These are phyloP conservation scores for Drosophila neocordata DNA, from an alignment of 1,140 invertebrate species.

Conservation along the genomic window DNA sequence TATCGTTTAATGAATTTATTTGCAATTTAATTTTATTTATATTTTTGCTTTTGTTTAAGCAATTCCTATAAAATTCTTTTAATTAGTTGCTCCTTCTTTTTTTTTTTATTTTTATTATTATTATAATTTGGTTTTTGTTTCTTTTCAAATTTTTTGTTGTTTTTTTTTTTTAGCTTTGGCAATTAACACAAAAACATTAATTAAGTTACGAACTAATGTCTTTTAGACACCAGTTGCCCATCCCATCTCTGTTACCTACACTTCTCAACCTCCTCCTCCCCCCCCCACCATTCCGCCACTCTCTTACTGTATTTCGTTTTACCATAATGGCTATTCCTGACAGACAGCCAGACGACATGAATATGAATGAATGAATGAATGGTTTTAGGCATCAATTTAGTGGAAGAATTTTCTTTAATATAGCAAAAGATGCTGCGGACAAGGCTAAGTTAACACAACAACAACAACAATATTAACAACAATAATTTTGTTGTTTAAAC, in stretches of 20 bases:
- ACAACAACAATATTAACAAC: constrained; percentile 9
- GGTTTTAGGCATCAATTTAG: constrained; percentile 25
- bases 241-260: no score
- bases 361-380: constrained; percentile 27
- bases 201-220: constrained; percentile 78
- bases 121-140: neutral
- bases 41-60: no score
- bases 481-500: constrained; percentile 52
- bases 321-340: constrained; percentile 53
- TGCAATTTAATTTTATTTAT: no score
- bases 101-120: no score
- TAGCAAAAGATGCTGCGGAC: constrained; percentile 20
- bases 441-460: constrained; percentile 23
- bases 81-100: no score
- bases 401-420: constrained; percentile 42
- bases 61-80: no score
- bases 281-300: no score
- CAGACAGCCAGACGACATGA: constrained; percentile 74
- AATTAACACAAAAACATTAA: constrained; percentile 80
- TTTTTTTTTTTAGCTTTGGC: constrained; percentile 47
- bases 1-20: no score
- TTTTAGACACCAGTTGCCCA: constrained; percentile 40
- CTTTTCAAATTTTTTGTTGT: neutral
- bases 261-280: neutral
- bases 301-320: constrained; percentile 33